Base-by-base conservation (phyloP, 2,113 vertebrate species). In the Hippocampus barbouri region DNA sequence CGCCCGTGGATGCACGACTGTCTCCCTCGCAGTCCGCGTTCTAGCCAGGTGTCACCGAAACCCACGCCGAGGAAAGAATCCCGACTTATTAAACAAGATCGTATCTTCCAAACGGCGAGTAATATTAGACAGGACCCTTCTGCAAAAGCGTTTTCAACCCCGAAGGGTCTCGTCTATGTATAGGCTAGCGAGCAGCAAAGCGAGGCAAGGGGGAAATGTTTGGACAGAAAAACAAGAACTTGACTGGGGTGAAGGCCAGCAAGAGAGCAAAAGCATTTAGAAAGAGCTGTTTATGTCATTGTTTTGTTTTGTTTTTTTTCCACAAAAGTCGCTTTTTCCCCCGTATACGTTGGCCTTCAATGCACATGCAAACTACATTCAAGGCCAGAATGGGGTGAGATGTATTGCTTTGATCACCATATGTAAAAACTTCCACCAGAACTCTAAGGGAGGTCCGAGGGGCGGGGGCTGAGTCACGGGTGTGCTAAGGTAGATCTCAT, bases 31-130 rank as follows among this genome's bases (percentile, higher is more conserved):
- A 66, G 80, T 86, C 71, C 18, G 74, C 77, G 70, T 69, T 74
- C 73, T 14, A 56, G 74, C 80, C 75, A 73, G 69, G 81, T 84
- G 80, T 88, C 79, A 83, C 79, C 65, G 73, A 71, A 87, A 76
- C 84, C 82, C 62, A 63, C 5, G 53, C 73, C 79, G 80, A 59
- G 75, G 61, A 51, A 43, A 41, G 54, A 51, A 66, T 71, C 57
- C 49, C 60, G 12, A 71, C n/a, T 9, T 49, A 43, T 43, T 65
- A 23, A 40, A 72, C 15, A 43, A 61, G 67, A 41, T 57, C 71
- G 66, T 69, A 54, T 54, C 56, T 71, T 43, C 41, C 11, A 45
- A 65, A 65, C 16, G n/a, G 40, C 20, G 18, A 25, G 53, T 18
- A 21, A 72, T 21, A 75, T 63, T 45, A 57, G 49, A 49, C 20